Evolutionary conservation across 2,888 invertebrate genomes (phyloP).

Genomic region (Machimus rusticus): DNA sequence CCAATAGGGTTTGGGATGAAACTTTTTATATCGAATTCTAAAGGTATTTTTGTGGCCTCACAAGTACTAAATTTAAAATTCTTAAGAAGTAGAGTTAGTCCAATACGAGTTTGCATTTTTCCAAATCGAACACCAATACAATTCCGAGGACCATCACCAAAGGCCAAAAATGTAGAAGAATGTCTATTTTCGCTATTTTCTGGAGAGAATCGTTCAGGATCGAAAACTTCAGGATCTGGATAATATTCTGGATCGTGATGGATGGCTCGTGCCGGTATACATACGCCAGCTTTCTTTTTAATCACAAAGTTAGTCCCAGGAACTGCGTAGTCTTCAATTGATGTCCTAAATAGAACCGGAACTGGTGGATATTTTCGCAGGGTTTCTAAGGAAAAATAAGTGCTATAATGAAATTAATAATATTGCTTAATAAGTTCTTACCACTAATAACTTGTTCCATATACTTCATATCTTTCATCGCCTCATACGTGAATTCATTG

Average conservation of each 20-base stretch:
- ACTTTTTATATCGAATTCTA: neutral
- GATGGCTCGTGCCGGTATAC: conserved; percentile 53
- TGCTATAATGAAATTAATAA: neutral
- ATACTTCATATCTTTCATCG: conserved; percentile 60
- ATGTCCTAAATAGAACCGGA: conserved; percentile 53
- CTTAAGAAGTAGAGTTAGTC: conserved; percentile 52
- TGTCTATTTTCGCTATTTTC: conserved; percentile 49
- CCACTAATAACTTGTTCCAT: conserved; percentile 62
- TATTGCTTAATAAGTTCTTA: conserved; percentile 46
- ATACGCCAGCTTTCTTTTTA: conserved; percentile 51
- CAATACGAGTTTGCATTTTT: conserved; percentile 56
- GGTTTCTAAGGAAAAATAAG: conserved; percentile 37
- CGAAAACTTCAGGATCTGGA: conserved; percentile 56
- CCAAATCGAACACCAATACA: conserved; percentile 57
- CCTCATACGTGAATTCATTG: conserved; percentile 60
- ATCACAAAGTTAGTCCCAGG: conserved; percentile 50
- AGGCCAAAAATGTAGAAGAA: conserved; percentile 58
- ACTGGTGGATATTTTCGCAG: conserved; percentile 60
- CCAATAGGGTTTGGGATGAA: neutral
- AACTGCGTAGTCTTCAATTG: conserved; percentile 52
- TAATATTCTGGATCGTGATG: conserved; percentile 57
- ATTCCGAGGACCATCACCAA: conserved; percentile 58
- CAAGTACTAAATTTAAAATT: conserved; percentile 51
- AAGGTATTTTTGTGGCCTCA: conserved; percentile 44
- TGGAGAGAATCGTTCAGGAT: conserved; percentile 55